Conservation (phyloP, 1,140 invertebrate genomes). For the Paramacrobiotus metropolitanus region DNA sequence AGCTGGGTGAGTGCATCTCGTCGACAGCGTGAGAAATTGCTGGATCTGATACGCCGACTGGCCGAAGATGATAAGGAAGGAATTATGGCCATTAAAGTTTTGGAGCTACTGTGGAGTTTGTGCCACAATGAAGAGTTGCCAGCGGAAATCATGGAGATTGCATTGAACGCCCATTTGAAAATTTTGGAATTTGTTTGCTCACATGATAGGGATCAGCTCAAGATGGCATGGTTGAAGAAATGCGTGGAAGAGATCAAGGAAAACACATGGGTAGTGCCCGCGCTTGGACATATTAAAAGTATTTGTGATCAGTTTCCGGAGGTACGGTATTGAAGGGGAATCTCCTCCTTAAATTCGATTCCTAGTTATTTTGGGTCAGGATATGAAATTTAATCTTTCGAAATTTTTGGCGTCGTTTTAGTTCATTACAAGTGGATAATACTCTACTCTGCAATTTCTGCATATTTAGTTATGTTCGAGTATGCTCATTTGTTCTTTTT, state of each 20-base stretch:
- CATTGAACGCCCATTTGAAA: constrained; percentile 78
- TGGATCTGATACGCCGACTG: constrained; percentile 75
- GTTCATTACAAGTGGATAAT: no score
- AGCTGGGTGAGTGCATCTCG: constrained; percentile 88
- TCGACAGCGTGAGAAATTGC: constrained; percentile 77
- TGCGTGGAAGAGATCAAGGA: constrained; percentile 81
- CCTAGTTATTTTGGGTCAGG: no score
- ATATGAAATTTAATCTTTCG: no score
- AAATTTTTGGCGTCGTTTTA: no score
- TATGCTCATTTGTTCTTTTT: no score
- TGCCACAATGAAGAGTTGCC: constrained; percentile 85
- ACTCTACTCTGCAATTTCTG: no score
- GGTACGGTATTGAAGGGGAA: constrained; percentile 18
- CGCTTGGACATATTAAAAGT: constrained; percentile 79
- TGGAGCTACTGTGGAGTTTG: constrained; percentile 86
- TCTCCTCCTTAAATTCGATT: no score
- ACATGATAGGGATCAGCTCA: constrained; percentile 79
- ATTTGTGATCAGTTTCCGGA: constrained; percentile 76
- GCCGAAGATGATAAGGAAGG: constrained; percentile 97
- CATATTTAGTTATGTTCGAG: no score
- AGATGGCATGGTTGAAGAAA: constrained; percentile 78
- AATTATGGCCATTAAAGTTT: constrained; percentile 93
- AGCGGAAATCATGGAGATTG: constrained; percentile 92
- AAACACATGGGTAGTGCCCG: constrained; percentile 71
- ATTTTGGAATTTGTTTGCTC: constrained; percentile 94